phyloP scores from a whole-genome alignment of 2,113 vertebrate genomes.

The Nibea albiflora region DNA sequence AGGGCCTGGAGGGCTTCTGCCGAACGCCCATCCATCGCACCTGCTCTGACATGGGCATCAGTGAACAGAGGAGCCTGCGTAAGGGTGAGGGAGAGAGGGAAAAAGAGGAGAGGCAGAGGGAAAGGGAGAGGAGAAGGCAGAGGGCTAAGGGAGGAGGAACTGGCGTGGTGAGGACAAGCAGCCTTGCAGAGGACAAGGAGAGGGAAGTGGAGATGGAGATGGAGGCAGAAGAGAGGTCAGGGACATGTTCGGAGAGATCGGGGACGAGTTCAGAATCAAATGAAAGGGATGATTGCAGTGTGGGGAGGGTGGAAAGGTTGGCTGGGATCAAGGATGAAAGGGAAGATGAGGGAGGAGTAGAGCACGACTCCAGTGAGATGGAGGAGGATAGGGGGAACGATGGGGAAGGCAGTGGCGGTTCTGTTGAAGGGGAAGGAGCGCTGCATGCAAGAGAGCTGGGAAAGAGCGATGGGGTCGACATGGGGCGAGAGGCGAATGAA shows the following conservation, averaged over 20 bases:
- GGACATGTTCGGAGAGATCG: conserved; percentile 58
- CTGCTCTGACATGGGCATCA: conserved; percentile 90
- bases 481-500: conserved; percentile 62
- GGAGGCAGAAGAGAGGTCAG: conserved; percentile 66
- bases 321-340: conserved; percentile 67
- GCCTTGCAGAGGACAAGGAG: conserved; percentile 85
- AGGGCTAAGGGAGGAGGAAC: conserved; percentile 78
- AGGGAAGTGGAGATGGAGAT: conserved; percentile 77
- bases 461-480: conserved; percentile 50
- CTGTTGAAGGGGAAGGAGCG: conserved; percentile 52
- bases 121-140: conserved; percentile 78
- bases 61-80: conserved; percentile 85
- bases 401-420: conserved; percentile 41
- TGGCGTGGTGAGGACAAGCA: conserved; percentile 84
- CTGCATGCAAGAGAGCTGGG: conserved; percentile 53
- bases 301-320: conserved; percentile 54
- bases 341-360: conserved; percentile 58
- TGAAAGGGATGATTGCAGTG: conserved; percentile 66
- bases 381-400: conserved; percentile 53
- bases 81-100: conserved; percentile 81
- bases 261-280: conserved; percentile 73
- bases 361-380: conserved; percentile 66
- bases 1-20: conserved; percentile 82
- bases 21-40: conserved; percentile 89
- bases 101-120: conserved; percentile 77